phyloP scores from a whole-genome alignment of 92 coral and sea anemone genomes.

The Micromussa lordhowensis region DNA sequence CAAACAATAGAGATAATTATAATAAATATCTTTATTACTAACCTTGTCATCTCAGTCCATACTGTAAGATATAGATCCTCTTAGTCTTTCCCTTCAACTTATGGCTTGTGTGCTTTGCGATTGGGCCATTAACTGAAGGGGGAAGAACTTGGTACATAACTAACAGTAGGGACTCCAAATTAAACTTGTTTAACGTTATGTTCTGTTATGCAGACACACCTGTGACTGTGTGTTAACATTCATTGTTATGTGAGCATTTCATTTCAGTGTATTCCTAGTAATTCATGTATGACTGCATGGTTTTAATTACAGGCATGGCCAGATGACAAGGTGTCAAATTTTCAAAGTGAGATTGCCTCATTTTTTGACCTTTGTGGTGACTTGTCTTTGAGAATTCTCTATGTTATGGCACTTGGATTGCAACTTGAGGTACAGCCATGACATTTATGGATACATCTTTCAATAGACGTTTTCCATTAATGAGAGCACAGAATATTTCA shows the following conservation, averaged over 20 bases:
- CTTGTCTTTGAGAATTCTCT: constrained; percentile 55
- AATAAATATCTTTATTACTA: no score
- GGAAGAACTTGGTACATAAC: no score
- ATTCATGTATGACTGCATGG: not conserved
- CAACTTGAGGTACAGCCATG: constrained; percentile 29
- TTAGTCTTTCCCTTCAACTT: no score
- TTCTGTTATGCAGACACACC: no score
- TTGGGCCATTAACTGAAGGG: no score
- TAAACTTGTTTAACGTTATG: no score
- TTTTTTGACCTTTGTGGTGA: constrained; percentile 62
- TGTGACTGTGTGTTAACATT: not conserved
- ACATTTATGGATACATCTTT: not conserved
- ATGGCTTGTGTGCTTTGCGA: no score
- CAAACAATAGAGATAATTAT: no score
- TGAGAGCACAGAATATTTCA: no score
- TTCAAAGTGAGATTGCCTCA: constrained; percentile 46
- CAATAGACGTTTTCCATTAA: not conserved
- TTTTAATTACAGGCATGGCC: constrained; percentile 64
- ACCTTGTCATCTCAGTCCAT: no score
- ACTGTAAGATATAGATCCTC: no score
- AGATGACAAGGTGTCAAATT: constrained; percentile 53
- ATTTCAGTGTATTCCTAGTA: not conserved
- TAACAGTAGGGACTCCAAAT: no score
- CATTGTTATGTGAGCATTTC: not conserved
- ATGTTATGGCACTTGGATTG: constrained; percentile 68